Base-by-base conservation (phyloP, 2,888 invertebrate genomes). In the Perizoma affinitatum region DNA sequence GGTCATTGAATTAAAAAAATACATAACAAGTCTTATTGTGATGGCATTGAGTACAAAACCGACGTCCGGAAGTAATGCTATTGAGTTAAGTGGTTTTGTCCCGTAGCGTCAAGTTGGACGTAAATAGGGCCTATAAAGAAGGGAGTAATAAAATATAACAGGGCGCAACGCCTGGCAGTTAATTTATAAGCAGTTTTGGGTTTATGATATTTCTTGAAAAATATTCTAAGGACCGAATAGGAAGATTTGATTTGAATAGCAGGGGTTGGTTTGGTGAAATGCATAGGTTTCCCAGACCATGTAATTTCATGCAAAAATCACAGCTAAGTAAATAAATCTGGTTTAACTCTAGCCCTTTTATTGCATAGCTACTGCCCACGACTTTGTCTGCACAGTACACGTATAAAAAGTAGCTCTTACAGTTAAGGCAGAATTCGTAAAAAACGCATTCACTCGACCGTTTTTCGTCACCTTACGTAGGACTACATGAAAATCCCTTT, bases 161-260 rank as follows among this genome's bases (percentile, higher is more conserved):
- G 67, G 58, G 56, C 46, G 54, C 35, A 57, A 58, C 62, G 61
- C 65, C 66, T 64, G 61, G 58, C 63, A 58, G 61, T 69, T 70
- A 68, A 69, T 65, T 70, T 70, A 71, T 67, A 64, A 47, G 40
- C 59, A 61, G 59, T 66, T 70, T 67, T 65, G 65, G 68, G 68
- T 70, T 71, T 70, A 71, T 67, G 50, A 58, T 60, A 54, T 54
- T 56, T 63, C 40, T 11, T 49, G 54, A 56, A 58, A 60, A 58
- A 63, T 63, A 44, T 51, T 67, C 59, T 61, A 63, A 55, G 45
- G 35, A 33, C 42, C 41, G 54, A 22, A 44, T 48, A 52, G 22
- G 22, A 22, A 22, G n/a, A 22, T 22, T 22, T 22, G 22, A 22
- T 22, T 22, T 22, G 22, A 22, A 22, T 22, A 22, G 22, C 22